Evolutionary conservation across 2,888 invertebrate species (phyloP), one percentile per base, ranked within the genome.

Genomic region (Fissipunctia ypsillon): DNA sequence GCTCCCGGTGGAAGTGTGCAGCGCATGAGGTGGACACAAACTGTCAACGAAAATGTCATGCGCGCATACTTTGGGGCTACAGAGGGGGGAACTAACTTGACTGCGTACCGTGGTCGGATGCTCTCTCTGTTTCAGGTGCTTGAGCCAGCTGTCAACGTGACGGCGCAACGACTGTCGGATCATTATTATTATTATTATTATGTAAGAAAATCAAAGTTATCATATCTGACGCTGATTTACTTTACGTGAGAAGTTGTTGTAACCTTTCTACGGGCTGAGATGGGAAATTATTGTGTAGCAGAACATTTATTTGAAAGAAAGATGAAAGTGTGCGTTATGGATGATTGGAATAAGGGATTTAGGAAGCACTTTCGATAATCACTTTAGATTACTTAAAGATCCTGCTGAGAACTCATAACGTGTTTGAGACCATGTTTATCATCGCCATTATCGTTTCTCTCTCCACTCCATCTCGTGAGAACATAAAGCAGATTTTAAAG

Each of bases 401-500:
- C 7, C 10, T 22, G 31, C 31, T 63, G n/a, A 35, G 22, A 22
- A 35, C 10, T 16, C 0, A 10, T 12, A 19, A 9, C n/a, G 25
- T 38, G 16, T 12, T 63, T 2, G 22, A 12, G 9, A 22, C 3
- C 3, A 41, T 22, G 3, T 52, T 38, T 12, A 56, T 2, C 14
- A n/a, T 48, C 41, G 12, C 25, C 63, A 35, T 78, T 69, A 78
- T 74, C 60, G 38, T 50, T 14, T 19, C 45, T 38, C 73, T 76
- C 41, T 73, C 57, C 56, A 78, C 76, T 76, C n/a, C 59, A 65
- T 74, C 41, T 72, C 28, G 38, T 25, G 64, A 45, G 38, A 35
- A 45, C 69, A 69, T 83, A 83, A 80, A 76, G n/a, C 57, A 67
- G 74, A 79, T 85, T 85, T 79, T 72, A 75, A 79, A 75, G 25